Conservation (phyloP, 1,140 invertebrate genomes). For the Caenorhabditis remanei region DNA sequence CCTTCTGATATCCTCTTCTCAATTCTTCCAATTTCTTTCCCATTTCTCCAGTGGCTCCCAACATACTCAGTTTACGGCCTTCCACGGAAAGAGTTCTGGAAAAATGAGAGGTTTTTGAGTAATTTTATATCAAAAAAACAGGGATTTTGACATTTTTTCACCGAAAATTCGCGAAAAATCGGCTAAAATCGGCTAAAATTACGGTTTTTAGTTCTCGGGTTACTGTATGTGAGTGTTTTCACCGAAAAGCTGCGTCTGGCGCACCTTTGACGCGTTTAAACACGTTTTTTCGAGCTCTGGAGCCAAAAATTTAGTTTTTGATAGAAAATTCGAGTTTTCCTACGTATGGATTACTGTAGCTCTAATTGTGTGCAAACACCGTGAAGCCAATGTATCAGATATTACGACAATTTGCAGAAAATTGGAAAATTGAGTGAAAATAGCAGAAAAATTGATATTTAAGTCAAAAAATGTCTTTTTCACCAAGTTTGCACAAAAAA, state of each 20-base stretch:
- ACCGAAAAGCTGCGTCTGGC: too few relatives aligned
- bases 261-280: too few relatives aligned
- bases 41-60: slow-evolving; percentile 22
- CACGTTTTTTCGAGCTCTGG: too few relatives aligned
- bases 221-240: too few relatives aligned
- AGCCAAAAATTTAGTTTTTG: too few relatives aligned
- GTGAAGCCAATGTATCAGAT: not conserved
- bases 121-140: not conserved
- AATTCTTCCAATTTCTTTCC: slow-evolving; percentile 42
- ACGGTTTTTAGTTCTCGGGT: too few relatives aligned
- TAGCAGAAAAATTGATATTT: too few relatives aligned
- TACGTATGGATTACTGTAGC: not conserved
- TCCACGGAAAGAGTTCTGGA: slow-evolving; percentile 57
- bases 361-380: not conserved
- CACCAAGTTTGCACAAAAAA: too few relatives aligned
- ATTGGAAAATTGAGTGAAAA: not conserved
- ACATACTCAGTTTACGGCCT: slow-evolving; percentile 48
- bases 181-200: not conserved
- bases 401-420: not conserved
- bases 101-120: not conserved
- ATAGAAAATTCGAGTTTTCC: too few relatives aligned
- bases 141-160: too few relatives aligned
- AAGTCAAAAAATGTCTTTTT: too few relatives aligned
- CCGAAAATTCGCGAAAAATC: not conserved
- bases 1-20: slow-evolving; percentile 15